Conservation (phyloP, 2,888 invertebrate genomes). For the Piscicola geometra region DNA sequence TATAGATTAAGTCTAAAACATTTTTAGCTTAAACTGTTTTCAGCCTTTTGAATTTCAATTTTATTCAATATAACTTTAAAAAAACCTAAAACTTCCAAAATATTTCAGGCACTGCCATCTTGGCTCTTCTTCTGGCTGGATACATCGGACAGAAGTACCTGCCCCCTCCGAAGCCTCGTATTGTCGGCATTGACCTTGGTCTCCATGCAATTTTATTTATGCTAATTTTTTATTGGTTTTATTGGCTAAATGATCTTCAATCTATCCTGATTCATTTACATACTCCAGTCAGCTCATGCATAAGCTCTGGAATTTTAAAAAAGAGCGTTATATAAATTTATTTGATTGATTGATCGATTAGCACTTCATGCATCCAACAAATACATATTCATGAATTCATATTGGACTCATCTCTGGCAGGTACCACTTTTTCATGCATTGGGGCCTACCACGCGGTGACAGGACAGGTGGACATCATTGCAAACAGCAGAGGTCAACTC, state of each 20-base stretch:
- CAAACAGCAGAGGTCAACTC: constrained; percentile 55
- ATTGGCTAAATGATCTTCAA: too few relatives aligned
- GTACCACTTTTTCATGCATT: constrained; percentile 59
- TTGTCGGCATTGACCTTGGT: constrained; percentile 59
- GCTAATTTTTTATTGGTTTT: too few relatives aligned
- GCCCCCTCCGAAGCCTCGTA: constrained; percentile 59
- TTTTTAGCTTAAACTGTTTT: neutral
- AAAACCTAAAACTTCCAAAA: too few relatives aligned
- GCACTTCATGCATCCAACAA: too few relatives aligned
- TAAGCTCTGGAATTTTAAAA: too few relatives aligned
- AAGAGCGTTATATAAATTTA: too few relatives aligned
- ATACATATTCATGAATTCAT: too few relatives aligned
- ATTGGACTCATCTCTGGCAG: constrained; percentile 47
- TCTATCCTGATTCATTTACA: too few relatives aligned
- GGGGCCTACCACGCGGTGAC: constrained; percentile 58
- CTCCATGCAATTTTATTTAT: constrained; percentile 32
- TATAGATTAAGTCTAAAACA: neutral
- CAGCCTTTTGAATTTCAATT: constrained; percentile 6
- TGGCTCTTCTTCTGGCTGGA: constrained; percentile 57
- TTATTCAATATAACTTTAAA: too few relatives aligned
- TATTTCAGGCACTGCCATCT: constrained; percentile 52
- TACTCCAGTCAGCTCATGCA: too few relatives aligned
- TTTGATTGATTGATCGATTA: too few relatives aligned
- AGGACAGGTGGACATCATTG: constrained; percentile 55
- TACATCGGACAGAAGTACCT: constrained; percentile 58